These are phyloP conservation scores for Halotydeus destructor DNA, from an alignment of 1,140 invertebrate species.

Conservation along the genomic window DNA sequence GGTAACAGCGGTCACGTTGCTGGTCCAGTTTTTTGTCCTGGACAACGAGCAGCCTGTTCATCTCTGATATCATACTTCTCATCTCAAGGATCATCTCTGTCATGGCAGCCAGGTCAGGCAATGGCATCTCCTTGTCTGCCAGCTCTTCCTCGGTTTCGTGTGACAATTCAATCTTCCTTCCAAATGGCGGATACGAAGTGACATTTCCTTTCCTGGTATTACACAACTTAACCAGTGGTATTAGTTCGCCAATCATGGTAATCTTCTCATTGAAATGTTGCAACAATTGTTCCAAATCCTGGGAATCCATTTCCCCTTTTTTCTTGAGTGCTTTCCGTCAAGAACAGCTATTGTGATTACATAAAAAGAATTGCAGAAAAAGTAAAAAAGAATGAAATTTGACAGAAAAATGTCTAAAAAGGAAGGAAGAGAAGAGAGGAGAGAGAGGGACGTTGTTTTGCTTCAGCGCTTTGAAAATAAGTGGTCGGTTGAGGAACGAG, in stretches of 20 bases:
- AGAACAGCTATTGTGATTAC: no score
- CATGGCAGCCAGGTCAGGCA: neutral
- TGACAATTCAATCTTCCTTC: neutral
- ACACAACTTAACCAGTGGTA: slow-evolving; percentile 4
- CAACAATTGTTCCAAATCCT: slow-evolving; percentile 7
- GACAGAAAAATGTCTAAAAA: no score
- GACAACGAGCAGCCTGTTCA: slow-evolving; percentile 1
- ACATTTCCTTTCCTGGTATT: neutral
- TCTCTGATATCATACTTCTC: slow-evolving; percentile 4
- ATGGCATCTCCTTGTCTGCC: neutral
- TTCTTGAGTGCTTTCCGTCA: no score
- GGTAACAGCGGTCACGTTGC: neutral
- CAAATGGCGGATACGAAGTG: no score
- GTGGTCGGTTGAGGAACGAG: no score
- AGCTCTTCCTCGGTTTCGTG: neutral
- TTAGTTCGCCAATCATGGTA: neutral
- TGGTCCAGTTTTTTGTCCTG: slow-evolving; percentile 1
- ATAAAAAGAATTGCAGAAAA: no score
- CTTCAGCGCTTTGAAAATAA: no score
- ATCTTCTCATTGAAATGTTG: slow-evolving; percentile 5
- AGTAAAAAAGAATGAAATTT: no score
- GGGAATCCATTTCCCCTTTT: slow-evolving; percentile 7
- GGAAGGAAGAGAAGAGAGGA: no score
- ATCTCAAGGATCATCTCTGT: neutral
- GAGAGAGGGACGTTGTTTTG: no score